Percentiles rank a stretch among this genome's conserved stretches.
These are phyloP conservation scores for Drosophila aff. DNA, from an alignment of 1,140 invertebrate genomes.

Conservation along the genomic window DNA sequence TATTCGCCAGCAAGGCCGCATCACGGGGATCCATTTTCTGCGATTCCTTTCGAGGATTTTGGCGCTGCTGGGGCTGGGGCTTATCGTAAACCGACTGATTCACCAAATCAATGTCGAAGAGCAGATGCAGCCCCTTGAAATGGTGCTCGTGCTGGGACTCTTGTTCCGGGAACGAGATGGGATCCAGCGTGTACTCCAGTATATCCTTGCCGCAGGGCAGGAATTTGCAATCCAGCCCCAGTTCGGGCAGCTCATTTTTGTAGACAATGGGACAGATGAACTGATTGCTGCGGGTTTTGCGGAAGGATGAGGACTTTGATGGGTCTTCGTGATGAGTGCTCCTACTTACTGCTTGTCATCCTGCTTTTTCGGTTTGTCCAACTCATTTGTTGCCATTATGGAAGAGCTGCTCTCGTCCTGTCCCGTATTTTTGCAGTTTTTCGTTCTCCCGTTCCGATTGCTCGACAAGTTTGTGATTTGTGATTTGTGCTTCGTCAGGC, in stretches of 20 bases:
- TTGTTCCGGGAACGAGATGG: constrained; percentile 8
- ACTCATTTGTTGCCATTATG: constrained; percentile 23
- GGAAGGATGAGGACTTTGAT: neutral
- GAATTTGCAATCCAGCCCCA: constrained; percentile 29
- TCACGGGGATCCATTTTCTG: constrained; percentile 32
- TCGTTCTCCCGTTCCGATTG: constrained; percentile 8
- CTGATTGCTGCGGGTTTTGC: constrained; percentile 17
- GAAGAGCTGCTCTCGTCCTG: neutral
- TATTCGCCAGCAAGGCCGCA: constrained; percentile 27
- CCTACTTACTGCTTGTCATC: constrained; percentile 40
- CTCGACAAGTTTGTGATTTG: constrained; percentile 27
- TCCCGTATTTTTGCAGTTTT: neutral
- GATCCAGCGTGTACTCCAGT: constrained; percentile 34
- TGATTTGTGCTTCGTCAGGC: constrained; percentile 34
- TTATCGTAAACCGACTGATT: constrained; percentile 15
- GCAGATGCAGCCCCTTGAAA: constrained; percentile 43
- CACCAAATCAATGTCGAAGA: constrained; percentile 51
- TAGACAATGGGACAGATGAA: constrained; percentile 41
- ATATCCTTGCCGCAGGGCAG: constrained; percentile 46
- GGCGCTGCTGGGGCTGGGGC: neutral
- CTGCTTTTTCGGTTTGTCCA: constrained; percentile 7
- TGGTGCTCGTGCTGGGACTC: constrained; percentile 16
- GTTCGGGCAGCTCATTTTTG: constrained; percentile 37
- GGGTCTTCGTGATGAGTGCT: neutral
- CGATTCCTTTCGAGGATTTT: too few relatives aligned